These are phyloP conservation scores for Synergus itoensis DNA, from an alignment of 2,888 invertebrate genomes.

Conservation along the genomic window DNA sequence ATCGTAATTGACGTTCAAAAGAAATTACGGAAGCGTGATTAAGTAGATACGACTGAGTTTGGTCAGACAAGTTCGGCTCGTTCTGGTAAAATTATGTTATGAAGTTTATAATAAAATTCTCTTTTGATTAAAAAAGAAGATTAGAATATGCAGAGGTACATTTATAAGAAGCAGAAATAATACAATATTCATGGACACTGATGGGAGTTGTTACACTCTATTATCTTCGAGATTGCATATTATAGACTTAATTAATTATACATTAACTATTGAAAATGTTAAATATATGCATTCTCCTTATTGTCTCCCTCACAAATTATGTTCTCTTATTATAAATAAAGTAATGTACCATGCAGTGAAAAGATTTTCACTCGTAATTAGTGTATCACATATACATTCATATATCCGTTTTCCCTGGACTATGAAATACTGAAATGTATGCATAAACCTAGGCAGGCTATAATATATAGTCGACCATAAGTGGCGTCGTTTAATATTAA, in stretches of 20 bases:
- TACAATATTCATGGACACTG: neutral
- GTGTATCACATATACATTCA: neutral
- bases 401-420: neutral
- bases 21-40: neutral
- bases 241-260: neutral
- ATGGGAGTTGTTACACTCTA: neutral
- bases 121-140: too few relatives aligned
- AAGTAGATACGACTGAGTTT: neutral
- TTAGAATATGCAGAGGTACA: too few relatives aligned
- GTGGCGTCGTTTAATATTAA: constrained; percentile 75
- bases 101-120: too few relatives aligned
- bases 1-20: neutral
- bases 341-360: neutral
- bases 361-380: neutral
- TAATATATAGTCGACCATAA: constrained; percentile 62
- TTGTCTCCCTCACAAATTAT: neutral
- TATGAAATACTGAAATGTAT: neutral
- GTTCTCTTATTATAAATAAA: constrained; percentile 8
- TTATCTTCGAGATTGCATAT: neutral
- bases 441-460: constrained; percentile 11
- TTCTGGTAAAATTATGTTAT: neutral
- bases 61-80: neutral
- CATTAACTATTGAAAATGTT: neutral
- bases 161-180: neutral
- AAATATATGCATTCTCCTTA: neutral